phyloP scores from a whole-genome alignment of 2,113 vertebrate genomes.

The Philantomba maxwellii region DNA sequence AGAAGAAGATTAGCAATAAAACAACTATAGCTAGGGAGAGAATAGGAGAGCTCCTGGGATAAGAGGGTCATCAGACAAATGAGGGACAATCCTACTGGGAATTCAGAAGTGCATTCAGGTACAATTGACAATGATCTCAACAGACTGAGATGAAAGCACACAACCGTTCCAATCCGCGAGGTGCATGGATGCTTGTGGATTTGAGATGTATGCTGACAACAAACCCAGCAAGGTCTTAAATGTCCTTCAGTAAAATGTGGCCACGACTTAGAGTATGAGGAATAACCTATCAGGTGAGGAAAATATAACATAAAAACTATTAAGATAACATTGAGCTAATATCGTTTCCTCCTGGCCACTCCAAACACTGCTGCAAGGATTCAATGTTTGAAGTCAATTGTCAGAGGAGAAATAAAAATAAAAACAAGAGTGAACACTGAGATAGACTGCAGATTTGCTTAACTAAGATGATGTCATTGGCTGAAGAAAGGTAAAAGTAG shows the following conservation, averaged over 20 bases:
- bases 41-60: background rate
- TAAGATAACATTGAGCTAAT: background rate
- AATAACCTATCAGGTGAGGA: background rate
- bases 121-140: background rate
- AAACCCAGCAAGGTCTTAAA: background rate
- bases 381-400: background rate
- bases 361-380: background rate
- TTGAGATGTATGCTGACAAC: background rate
- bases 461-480: background rate
- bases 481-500: background rate
- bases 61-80: background rate
- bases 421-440: background rate
- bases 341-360: background rate
- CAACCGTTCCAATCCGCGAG: background rate
- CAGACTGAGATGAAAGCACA: background rate
- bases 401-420: background rate
- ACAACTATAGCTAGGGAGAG: background rate
- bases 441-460: background rate
- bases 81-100: background rate
- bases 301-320: background rate
- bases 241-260: background rate
- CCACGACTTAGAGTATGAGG: background rate
- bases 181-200: background rate
- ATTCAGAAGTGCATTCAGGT: background rate
- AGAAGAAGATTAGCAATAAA: background rate